Percentiles rank a stretch among this genome's conserved stretches.
phyloP scores from a whole-genome alignment of 2,797 vertebrate genomes.

The Adelosebastes latens region DNA sequence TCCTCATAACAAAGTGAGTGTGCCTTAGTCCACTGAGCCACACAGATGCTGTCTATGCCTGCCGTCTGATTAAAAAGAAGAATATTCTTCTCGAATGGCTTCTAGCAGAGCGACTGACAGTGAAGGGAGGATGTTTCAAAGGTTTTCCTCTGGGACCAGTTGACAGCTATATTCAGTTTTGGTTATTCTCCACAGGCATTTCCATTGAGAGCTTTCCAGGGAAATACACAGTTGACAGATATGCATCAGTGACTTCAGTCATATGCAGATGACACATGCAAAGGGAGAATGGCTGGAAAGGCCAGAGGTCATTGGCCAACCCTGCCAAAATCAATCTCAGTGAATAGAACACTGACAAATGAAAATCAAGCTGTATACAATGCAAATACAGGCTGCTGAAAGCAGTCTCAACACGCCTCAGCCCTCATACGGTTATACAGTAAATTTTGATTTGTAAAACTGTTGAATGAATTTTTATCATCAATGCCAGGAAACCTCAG shows the following conservation, averaged over 20 bases:
- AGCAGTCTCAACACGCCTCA: background rate
- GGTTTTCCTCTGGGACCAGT: conserved; percentile 51
- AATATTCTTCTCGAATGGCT: conserved; percentile 47
- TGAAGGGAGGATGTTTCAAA: conserved; percentile 40
- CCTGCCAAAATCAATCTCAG: conserved; percentile 17
- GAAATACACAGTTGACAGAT: conserved; percentile 67
- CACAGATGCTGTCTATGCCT: conserved; percentile 4
- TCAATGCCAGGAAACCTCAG: background rate
- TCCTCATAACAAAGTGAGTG: conserved; percentile 24
- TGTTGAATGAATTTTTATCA: background rate
- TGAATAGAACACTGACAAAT: background rate
- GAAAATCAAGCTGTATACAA: background rate
- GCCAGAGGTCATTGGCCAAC: conserved; percentile 39
- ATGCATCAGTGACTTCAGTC: conserved; percentile 67
- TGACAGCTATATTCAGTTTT: conserved; percentile 73
- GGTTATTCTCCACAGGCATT: conserved; percentile 53
- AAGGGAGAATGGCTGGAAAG: conserved; percentile 19
- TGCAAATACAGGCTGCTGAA: background rate
- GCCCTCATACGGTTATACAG: background rate
- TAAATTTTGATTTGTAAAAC: background rate
- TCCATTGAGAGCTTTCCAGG: conserved; percentile 51
- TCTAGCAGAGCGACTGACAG: conserved; percentile 36
- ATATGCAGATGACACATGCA: conserved; percentile 61
- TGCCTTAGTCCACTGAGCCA: conserved; percentile 8
- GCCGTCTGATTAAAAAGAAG: conserved; percentile 41